These are phyloP conservation scores for Conomelus anceps DNA, from an alignment of 2,888 invertebrate genomes.

Conservation along the genomic window DNA sequence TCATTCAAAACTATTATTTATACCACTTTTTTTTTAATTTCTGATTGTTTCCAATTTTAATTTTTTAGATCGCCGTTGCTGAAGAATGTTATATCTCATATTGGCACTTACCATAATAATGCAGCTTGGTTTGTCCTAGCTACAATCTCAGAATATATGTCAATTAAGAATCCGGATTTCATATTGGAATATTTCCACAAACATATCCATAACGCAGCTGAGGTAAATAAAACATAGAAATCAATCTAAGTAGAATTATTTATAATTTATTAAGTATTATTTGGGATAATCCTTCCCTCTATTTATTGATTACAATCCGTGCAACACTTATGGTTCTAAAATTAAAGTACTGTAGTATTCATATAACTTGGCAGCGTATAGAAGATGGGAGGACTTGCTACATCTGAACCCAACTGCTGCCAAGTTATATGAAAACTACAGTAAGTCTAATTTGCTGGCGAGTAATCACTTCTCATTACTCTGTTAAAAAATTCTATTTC, in stretches of 20 bases:
- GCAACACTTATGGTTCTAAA: too few relatives aligned
- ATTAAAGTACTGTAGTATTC: too few relatives aligned
- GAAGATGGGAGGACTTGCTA: too few relatives aligned
- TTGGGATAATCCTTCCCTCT: too few relatives aligned
- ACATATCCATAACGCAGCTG: conserved; percentile 24
- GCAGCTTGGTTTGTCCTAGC: conserved; percentile 50
- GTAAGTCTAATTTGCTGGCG: too few relatives aligned
- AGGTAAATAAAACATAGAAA: conserved; percentile 18
- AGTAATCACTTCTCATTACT: too few relatives aligned
- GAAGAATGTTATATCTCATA: conserved; percentile 39
- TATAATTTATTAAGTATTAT: not conserved
- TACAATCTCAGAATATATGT: conserved; percentile 48
- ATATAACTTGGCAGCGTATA: too few relatives aligned
- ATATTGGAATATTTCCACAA: conserved; percentile 30
- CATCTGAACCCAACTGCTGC: too few relatives aligned
- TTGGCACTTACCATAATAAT: conserved; percentile 45
- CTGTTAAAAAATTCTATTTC: too few relatives aligned
- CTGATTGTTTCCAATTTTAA: not conserved
- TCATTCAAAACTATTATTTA: too few relatives aligned
- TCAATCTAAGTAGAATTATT: not conserved
- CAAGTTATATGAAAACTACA: too few relatives aligned
- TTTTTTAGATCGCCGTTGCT: not conserved
- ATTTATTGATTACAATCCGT: too few relatives aligned
- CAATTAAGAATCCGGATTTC: conserved; percentile 38
- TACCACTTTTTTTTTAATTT: not conserved